phyloP scores from a whole-genome alignment of 2,113 vertebrate genomes.

The Climacteris rufus region DNA sequence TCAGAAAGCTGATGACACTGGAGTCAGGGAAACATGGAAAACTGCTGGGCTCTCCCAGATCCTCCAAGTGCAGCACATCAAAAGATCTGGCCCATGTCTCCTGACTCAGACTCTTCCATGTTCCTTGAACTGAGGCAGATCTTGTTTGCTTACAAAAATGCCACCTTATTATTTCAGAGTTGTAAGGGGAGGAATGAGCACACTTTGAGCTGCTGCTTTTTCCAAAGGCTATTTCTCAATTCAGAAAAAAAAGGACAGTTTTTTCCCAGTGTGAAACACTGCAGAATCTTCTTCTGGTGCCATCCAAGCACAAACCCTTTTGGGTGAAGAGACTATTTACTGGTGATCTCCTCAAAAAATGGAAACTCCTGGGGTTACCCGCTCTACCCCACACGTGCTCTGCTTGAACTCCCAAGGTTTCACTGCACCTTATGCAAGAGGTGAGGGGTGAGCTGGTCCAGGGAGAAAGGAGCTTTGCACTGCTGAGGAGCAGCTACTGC shows the following conservation, averaged over 20 bases:
- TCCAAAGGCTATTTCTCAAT: neutral
- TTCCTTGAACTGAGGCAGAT: neutral
- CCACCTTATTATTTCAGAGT: neutral
- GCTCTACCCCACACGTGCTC: rapidly evolving
- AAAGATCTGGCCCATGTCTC: neutral
- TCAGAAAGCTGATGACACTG: neutral
- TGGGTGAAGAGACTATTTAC: neutral
- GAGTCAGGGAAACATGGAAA: rapidly evolving
- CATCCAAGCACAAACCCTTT: neutral
- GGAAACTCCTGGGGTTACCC: neutral
- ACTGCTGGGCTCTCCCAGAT: neutral
- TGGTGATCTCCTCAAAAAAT: neutral
- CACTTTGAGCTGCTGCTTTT: neutral
- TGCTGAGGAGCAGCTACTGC: neutral
- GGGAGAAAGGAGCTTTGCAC: neutral
- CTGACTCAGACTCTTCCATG: neutral
- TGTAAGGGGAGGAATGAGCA: neutral
- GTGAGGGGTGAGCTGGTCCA: rapidly evolving
- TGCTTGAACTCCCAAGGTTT: neutral
- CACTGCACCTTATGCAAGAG: neutral
- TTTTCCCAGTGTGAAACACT: neutral
- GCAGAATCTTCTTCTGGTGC: neutral
- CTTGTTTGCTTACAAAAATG: neutral
- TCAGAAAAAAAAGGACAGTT: neutral
- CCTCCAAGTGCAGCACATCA: neutral